A percentile compares a stretch with the other conserved stretches of the same genome.
Conservation (phyloP, 2,113 vertebrate genomes). For the Furnarius figulus region DNA sequence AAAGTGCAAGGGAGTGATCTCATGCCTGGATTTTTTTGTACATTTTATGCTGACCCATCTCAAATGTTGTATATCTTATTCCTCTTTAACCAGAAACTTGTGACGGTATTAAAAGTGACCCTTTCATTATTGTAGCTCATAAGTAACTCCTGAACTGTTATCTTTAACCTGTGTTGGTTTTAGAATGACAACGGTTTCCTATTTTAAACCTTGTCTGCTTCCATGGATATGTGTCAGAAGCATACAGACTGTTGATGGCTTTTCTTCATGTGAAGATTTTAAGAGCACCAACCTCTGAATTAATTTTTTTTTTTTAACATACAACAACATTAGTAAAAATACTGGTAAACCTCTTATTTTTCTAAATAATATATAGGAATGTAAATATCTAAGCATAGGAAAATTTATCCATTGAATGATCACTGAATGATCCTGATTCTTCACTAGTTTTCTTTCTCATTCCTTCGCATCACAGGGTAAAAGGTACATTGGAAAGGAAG, state of each 20-base stretch:
- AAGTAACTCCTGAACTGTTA: neutral
- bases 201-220: neutral
- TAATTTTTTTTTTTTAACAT: neutral
- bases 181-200: neutral
- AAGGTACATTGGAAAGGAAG: neutral
- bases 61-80: neutral
- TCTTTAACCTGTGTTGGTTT: neutral
- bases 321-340: neutral
- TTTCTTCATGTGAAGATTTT: neutral
- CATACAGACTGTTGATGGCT: neutral
- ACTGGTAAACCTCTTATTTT: neutral
- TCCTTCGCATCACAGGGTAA: neutral
- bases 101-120: neutral
- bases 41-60: neutral
- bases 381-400: neutral
- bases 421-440: neutral
- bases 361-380: neutral
- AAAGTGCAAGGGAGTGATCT: neutral
- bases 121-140: neutral
- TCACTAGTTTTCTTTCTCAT: neutral
- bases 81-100: neutral
- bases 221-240: neutral
- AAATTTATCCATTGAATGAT: neutral
- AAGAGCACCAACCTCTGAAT: neutral
- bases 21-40: neutral